Conservation (phyloP, 2,888 invertebrate genomes). For the Eupithecia pulchellata region DNA sequence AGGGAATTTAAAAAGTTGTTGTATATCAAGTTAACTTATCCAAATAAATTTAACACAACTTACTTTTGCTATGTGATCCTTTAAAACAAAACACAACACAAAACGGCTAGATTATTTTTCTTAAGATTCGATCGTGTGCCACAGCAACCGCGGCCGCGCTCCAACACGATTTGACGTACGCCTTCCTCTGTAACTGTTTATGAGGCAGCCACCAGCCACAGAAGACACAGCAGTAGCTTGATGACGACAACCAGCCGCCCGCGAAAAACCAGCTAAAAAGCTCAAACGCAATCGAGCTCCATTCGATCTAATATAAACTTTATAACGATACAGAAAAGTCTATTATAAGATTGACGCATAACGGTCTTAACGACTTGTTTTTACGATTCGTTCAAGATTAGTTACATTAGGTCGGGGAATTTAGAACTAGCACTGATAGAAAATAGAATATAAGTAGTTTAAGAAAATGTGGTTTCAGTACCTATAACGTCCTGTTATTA, state of each 20-base stretch:
- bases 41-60: conserved; percentile 41
- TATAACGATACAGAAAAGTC: conserved; percentile 3
- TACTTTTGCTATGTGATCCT: conserved; percentile 56
- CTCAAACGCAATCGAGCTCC: conserved; percentile 38
- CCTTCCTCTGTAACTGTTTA: conserved; percentile 48
- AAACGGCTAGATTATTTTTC: conserved; percentile 52
- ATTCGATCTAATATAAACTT: conserved; percentile 29
- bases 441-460: conserved; percentile 17
- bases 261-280: conserved; percentile 51
- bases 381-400: conserved; percentile 23
- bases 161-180: conserved; percentile 63
- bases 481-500: not conserved
- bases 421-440: not conserved
- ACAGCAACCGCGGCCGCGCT: conserved; percentile 61
- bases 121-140: conserved; percentile 52
- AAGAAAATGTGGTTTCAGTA: not conserved
- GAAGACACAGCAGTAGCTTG: conserved; percentile 42
- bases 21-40: not conserved
- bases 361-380: conserved; percentile 17
- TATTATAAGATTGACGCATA: conserved; percentile 10
- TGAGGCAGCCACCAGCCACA: conserved; percentile 47
- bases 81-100: conserved; percentile 37
- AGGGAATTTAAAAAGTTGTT: not conserved
- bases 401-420: conserved; percentile 12
- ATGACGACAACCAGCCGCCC: conserved; percentile 32